phyloP scores from a whole-genome alignment of 2,888 invertebrate species.

The Choristoneura rosaceana region DNA sequence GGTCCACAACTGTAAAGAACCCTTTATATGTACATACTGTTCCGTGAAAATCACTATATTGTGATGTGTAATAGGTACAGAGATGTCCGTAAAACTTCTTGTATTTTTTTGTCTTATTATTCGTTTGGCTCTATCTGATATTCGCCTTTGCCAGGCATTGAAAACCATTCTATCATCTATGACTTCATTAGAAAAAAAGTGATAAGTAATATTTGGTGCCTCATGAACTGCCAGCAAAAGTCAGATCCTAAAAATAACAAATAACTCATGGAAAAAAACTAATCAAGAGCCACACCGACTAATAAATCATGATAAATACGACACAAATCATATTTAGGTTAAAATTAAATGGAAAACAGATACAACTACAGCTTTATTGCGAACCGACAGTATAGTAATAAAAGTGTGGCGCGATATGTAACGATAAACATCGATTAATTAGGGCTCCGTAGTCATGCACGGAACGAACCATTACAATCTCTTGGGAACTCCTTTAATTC shows the following conservation, averaged over 20 bases:
- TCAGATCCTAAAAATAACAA: neutral
- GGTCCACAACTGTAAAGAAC: too few relatives aligned
- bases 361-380: slow-evolving; percentile 56
- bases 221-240: too few relatives aligned
- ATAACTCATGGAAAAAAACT: slow-evolving; percentile 9
- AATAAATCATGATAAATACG: slow-evolving; percentile 52
- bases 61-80: too few relatives aligned
- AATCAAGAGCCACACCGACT: slow-evolving; percentile 22
- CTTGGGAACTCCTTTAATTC: neutral
- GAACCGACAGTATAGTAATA: slow-evolving; percentile 59
- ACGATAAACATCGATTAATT: slow-evolving; percentile 7
- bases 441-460: neutral
- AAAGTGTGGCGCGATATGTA: slow-evolving; percentile 22
- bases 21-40: too few relatives aligned
- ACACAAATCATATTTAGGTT: slow-evolving; percentile 60
- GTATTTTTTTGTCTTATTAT: too few relatives aligned
- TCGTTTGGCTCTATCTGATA: too few relatives aligned
- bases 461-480: neutral
- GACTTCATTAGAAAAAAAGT: too few relatives aligned
- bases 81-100: too few relatives aligned
- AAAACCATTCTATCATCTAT: too few relatives aligned
- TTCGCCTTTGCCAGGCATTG: too few relatives aligned
- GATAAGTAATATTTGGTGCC: too few relatives aligned
- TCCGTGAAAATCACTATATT: too few relatives aligned
- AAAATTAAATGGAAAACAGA: slow-evolving; percentile 56